A percentile compares a stretch with the other conserved stretches of the same genome.
phyloP scores from a whole-genome alignment of 2,113 vertebrate genomes.

The Irena cyanogastra region DNA sequence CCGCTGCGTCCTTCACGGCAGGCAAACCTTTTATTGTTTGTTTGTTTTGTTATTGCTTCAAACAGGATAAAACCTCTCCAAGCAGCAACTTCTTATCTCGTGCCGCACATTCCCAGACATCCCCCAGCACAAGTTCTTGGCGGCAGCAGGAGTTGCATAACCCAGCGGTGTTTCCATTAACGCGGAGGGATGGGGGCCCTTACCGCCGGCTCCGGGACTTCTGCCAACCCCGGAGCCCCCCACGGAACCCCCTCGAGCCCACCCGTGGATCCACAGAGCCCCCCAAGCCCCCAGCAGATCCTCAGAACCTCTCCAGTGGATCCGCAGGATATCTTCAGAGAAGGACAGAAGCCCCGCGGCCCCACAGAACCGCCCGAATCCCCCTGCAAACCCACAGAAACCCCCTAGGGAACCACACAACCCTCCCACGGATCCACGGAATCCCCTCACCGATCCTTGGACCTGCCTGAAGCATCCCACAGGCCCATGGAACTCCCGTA shows the following conservation, averaged over 20 bases:
- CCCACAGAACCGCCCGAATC: too few species aligned
- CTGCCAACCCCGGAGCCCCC: neutral
- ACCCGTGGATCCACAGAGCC: too few species aligned
- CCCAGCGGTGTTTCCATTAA: neutral
- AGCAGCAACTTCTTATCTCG: neutral
- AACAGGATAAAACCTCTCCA: neutral
- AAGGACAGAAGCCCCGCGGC: too few species aligned
- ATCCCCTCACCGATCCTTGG: accelerated
- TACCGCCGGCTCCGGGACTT: neutral
- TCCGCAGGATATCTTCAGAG: too few species aligned
- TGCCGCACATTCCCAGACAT: neutral
- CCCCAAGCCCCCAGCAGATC: neutral
- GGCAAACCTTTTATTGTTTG: neutral
- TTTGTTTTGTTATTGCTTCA: neutral
- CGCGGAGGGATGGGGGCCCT: neutral
- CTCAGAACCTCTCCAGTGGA: neutral
- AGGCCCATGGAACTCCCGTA: too few species aligned
- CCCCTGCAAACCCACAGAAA: neutral
- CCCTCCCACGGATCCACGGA: neutral
- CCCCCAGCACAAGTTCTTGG: neutral
- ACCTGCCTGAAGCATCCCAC: neutral
- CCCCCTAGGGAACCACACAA: accelerated
- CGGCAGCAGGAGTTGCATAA: neutral
- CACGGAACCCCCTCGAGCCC: neutral
- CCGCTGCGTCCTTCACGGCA: neutral